Conservation (phyloP, 2,888 invertebrate species). For the Drosophila formosana region DNA sequence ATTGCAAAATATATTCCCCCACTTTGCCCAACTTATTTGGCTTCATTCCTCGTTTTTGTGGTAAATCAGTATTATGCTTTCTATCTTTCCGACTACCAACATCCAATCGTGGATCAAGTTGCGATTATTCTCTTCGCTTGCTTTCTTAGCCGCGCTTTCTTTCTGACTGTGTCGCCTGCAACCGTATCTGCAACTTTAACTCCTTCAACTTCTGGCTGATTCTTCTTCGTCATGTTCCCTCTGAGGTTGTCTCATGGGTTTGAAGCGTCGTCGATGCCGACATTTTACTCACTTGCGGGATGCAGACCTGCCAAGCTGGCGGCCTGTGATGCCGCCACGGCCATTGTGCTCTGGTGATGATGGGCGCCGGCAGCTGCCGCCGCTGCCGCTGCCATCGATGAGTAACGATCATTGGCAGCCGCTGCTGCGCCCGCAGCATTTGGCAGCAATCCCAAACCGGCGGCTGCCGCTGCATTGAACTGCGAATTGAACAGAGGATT, state of each 20-base stretch:
- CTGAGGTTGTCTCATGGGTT: not conserved
- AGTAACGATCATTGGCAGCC: conserved; percentile 85
- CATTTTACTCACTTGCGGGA: conserved; percentile 88
- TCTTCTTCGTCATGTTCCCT: not conserved
- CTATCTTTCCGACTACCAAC: not conserved
- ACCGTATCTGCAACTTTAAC: not conserved
- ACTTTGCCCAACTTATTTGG: no score
- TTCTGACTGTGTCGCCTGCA: not conserved
- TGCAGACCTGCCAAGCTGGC: conserved; percentile 91
- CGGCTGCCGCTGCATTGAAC: conserved; percentile 85
- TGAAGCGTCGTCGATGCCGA: conserved; percentile 61
- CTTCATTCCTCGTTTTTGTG: no score
- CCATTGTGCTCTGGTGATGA: conserved; percentile 90
- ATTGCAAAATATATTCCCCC: no score
- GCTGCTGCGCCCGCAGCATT: conserved; percentile 84
- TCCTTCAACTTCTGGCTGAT: not conserved
- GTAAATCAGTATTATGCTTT: no score
- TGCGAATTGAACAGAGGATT: conserved; percentile 85
- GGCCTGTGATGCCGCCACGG: conserved; percentile 94
- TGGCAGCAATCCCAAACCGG: conserved; percentile 84
- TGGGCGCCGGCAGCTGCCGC: conserved; percentile 85
- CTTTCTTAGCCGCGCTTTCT: not conserved
- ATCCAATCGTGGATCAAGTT: not conserved
- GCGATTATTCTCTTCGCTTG: not conserved
- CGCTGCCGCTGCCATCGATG: conserved; percentile 84